A percentile compares a stretch with the other conserved stretches of the same genome.
phyloP scores from a whole-genome alignment of 2,888 invertebrate species.

The Leptinotarsa tumamoca region DNA sequence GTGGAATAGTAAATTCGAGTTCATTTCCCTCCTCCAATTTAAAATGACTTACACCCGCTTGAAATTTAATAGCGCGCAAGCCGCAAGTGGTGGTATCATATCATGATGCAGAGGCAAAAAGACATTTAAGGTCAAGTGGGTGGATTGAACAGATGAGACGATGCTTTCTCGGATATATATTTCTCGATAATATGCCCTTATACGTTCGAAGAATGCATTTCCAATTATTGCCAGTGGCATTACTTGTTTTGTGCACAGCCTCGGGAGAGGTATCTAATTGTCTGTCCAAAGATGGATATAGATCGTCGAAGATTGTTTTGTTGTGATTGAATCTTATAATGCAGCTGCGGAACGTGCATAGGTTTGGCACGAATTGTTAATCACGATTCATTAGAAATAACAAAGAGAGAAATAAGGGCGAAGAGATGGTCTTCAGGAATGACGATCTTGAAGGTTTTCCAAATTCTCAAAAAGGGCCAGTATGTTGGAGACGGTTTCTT shows the following conservation, averaged over 20 bases:
- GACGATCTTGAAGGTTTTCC: no score
- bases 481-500: no score
- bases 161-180: slow-evolving; percentile 15
- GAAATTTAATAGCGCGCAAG: background rate
- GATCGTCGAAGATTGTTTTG: slow-evolving; percentile 9
- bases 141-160: slow-evolving; percentile 15
- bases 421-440: no score
- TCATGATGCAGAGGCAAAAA: slow-evolving; percentile 12
- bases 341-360: slow-evolving; percentile 6
- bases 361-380: background rate
- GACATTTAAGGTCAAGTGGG: slow-evolving; percentile 16
- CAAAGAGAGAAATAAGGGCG: no score
- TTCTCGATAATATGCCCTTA: slow-evolving; percentile 7
- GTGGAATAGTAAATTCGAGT: background rate
- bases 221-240: slow-evolving; percentile 10
- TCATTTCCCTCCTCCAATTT: background rate
- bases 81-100: background rate
- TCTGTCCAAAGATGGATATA: background rate
- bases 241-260: slow-evolving; percentile 2
- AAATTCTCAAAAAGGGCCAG: no score
- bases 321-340: background rate
- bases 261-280: slow-evolving; percentile 4
- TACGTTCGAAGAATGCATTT: slow-evolving; percentile 14
- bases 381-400: no score
- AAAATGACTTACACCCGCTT: background rate